phyloP scores from a whole-genome alignment of 2,797 vertebrate genomes.

The Stomatorhinus walkeri region DNA sequence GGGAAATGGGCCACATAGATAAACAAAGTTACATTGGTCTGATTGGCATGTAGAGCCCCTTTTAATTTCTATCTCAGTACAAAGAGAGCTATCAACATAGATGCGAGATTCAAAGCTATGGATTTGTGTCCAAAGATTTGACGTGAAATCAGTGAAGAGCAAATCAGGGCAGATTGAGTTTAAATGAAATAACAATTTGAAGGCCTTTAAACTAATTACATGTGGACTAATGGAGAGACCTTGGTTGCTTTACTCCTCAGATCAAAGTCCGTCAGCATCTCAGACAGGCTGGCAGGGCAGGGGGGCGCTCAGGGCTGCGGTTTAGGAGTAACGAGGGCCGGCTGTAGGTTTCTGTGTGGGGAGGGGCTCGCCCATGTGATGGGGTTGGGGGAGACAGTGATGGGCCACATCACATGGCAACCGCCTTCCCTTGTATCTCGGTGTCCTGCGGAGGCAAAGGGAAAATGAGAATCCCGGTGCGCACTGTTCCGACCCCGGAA shows the following conservation, averaged over 20 bases:
- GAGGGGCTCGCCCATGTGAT: neutral
- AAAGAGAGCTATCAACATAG: neutral
- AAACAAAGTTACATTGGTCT: neutral
- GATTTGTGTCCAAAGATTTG: neutral
- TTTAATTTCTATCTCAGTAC: neutral
- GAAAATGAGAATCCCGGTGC: constrained; percentile 58
- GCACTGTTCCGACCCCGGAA: constrained; percentile 46
- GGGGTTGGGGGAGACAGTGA: neutral
- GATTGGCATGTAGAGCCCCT: neutral
- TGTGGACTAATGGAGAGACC: neutral
- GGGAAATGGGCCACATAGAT: neutral
- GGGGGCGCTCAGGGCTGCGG: neutral
- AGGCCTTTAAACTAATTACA: neutral
- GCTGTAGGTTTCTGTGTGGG: neutral
- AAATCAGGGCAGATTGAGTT: neutral
- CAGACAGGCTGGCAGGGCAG: neutral
- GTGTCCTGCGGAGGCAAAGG: constrained; percentile 59
- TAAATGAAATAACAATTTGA: neutral
- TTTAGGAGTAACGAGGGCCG: neutral
- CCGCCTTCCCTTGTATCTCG: constrained; percentile 54
- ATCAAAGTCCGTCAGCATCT: neutral
- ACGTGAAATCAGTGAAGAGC: neutral
- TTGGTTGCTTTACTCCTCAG: neutral
- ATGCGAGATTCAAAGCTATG: neutral
- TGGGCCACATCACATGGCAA: neutral